A percentile compares a stretch with the other conserved stretches of the same genome.
Conservation (phyloP, 2,113 vertebrate genomes). For the Pseudonaja textilis region DNA sequence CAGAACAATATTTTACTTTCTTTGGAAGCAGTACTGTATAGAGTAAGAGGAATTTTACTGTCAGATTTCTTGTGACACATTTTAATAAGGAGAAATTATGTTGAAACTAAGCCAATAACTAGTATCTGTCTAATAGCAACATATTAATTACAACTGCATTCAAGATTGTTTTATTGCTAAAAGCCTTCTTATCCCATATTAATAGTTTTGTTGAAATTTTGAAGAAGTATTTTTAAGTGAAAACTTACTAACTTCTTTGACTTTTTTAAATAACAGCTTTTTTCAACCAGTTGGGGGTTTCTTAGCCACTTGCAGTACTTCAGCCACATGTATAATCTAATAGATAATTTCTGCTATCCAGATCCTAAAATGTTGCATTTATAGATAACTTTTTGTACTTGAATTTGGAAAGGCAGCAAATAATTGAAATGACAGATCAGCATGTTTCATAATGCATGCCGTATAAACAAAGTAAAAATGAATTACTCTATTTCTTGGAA, state of each 20-base stretch:
- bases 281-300: background rate
- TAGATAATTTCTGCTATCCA: background rate
- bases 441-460: slow-evolving; percentile 12
- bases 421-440: slow-evolving; percentile 15
- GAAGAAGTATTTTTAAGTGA: background rate
- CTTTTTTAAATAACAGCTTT: background rate
- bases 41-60: no score
- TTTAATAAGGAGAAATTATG: background rate
- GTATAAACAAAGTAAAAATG: slow-evolving; percentile 30
- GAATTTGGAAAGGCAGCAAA: slow-evolving; percentile 6
- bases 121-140: background rate
- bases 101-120: background rate
- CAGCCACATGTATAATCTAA: background rate
- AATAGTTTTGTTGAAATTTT: background rate
- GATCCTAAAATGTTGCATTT: background rate
- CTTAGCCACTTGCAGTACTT: background rate
- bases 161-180: background rate
- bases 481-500: background rate
- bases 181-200: background rate
- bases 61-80: background rate
- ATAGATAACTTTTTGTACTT: background rate
- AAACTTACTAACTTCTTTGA: background rate
- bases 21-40: background rate
- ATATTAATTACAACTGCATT: background rate
- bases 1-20: background rate